Evolutionary conservation across 2,113 vertebrate species (phyloP).

Genomic region (Loxodonta africana): DNA sequence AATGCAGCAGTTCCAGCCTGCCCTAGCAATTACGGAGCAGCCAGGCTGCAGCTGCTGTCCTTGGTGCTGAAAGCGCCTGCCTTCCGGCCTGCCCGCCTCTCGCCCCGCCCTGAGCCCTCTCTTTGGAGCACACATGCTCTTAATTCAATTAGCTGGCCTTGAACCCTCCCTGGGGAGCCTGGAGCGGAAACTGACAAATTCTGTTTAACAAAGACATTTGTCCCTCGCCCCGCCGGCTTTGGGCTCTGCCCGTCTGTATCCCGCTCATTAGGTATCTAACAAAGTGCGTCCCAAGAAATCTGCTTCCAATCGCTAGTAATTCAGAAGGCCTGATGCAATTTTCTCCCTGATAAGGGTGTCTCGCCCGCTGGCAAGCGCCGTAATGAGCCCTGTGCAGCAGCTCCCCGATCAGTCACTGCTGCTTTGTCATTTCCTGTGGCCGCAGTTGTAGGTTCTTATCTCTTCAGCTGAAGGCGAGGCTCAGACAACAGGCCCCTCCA

Average conservation of each 20-base stretch:
- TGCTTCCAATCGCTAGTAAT: conserved; percentile 84
- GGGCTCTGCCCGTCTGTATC: conserved; percentile 85
- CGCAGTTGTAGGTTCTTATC: conserved; percentile 73
- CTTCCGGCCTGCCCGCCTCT: conserved; percentile 75
- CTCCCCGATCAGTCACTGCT: conserved; percentile 70
- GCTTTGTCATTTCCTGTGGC: conserved; percentile 84
- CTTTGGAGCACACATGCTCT: conserved; percentile 86
- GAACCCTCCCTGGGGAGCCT: conserved; percentile 92
- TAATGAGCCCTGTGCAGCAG: conserved; percentile 64
- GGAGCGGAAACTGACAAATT: conserved; percentile 84
- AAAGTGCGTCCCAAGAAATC: conserved; percentile 87
- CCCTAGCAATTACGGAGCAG: conserved; percentile 84
- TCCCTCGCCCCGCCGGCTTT: conserved; percentile 63
- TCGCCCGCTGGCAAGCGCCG: conserved; percentile 55
- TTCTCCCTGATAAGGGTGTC: conserved; percentile 83
- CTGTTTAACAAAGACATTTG: conserved; percentile 93
- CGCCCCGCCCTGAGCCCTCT: conserved; percentile 79
- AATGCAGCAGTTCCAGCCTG: conserved; percentile 86
- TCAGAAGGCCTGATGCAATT: conserved; percentile 86
- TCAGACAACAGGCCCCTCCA: conserved; percentile 46
- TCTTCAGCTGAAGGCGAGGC: conserved; percentile 56
- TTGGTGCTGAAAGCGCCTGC: conserved; percentile 85
- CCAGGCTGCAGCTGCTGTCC: conserved; percentile 86
- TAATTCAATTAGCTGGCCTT: conserved; percentile 96
- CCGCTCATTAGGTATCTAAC: conserved; percentile 90